Evolutionary conservation across 2,888 invertebrate species (phyloP), one percentile per base, ranked within the genome.

Genomic region (Acrobasis consociella): DNA sequence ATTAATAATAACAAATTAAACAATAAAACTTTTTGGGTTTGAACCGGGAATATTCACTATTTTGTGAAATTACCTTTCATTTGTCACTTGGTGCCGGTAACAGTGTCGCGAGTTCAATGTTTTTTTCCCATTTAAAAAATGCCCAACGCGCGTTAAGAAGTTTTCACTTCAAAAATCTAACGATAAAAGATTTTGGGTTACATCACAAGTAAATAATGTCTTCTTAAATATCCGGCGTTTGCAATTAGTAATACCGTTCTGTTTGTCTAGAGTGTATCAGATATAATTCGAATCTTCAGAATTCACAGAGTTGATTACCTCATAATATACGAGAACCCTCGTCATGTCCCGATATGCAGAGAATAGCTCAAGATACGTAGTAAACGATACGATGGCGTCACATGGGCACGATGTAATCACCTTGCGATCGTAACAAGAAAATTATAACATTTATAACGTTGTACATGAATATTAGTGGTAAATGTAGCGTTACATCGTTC

Each of bases 221-320:
- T 16, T 16, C 22, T 3, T 2, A 22, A 22, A 3, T 22, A 22
- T 22, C 22, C 22, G 22, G 22, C 22, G 22, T 22, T 22, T 22
- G 22, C 3, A 31, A 31, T 10, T 37, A 37, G 37, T 53, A 53
- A 53, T 53, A 17, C 42, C n/a, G 16, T 16, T 31, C n/a, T n/a
- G n/a, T n/a, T n/a, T n/a, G n/a, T n/a, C n/a, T 42, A 17, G 55
- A 60, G 49, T 16, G 60, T 62, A 49, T 62, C 63, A 58, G 50
- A 62, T 65, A 67, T 65, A 68, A 68, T 69, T 67, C 59, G 31
- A 64, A 66, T 68, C 65, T 63, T 52, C 46, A 15, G 51, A 62
- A 65, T 65, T 65, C 17, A 63, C 64, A 62, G 64, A 69, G 67
- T 58, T 64, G 69, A 69, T 69, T 69, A 69, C 58, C 31, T 37